Conservation (phyloP, 1,140 invertebrate genomes). For the Thaumatotibia leucotreta region DNA sequence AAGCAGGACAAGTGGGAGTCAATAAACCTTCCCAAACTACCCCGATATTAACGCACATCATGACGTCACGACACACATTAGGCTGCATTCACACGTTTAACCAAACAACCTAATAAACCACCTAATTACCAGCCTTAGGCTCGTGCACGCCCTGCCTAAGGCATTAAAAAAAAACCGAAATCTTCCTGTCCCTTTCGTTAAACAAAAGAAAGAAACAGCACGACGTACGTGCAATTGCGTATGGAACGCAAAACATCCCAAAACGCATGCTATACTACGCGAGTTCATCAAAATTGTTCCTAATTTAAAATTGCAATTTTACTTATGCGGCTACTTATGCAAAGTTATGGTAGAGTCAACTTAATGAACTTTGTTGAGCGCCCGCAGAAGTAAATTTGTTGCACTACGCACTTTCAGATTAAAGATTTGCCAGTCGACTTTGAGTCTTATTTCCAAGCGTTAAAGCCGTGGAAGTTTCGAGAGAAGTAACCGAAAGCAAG, state of each 20-base stretch:
- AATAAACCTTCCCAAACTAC: background rate
- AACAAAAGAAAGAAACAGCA: background rate
- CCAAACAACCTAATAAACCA: background rate
- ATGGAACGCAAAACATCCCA: background rate
- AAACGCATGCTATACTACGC: background rate
- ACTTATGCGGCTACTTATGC: background rate
- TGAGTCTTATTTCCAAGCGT: background rate
- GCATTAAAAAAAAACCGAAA: background rate
- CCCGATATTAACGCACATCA: background rate
- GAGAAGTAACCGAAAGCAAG: background rate
- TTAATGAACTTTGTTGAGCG: background rate
- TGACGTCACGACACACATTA: background rate
- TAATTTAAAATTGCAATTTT: background rate
- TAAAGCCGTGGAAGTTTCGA: background rate
- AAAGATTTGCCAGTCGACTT: background rate
- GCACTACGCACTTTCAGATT: background rate
- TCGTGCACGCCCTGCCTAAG: background rate
- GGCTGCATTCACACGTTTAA: background rate
- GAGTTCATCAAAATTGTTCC: background rate
- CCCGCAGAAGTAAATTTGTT: background rate
- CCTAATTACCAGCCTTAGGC: background rate
- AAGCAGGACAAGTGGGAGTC: background rate
- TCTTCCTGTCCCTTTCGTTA: background rate
- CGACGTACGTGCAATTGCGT: background rate
- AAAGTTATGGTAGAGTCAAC: background rate